Evolutionary conservation across 2,113 vertebrate genomes (phyloP).

Genomic region (Odocoileus hemionus): DNA sequence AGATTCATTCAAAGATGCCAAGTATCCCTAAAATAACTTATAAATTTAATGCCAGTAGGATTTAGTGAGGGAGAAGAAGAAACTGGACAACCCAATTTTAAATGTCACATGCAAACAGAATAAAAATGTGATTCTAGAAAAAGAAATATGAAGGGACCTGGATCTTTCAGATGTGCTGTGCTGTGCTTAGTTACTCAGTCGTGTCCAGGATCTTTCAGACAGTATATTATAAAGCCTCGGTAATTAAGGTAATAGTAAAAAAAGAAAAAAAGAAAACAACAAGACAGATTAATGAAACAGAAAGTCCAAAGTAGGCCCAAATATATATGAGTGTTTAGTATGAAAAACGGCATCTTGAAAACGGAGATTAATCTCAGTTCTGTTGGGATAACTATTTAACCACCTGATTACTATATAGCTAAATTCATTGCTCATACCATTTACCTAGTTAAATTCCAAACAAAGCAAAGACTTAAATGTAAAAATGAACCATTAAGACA

Average conservation of each 20-base stretch:
- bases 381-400: not conserved
- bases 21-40: not conserved
- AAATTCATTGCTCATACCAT: not conserved
- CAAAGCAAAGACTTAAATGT: not conserved
- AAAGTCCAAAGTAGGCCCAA: not conserved
- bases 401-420: not conserved
- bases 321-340: not conserved
- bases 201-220: not conserved
- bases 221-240: not conserved
- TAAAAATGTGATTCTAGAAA: not conserved
- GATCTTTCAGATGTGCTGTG: not conserved
- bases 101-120: not conserved
- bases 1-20: slow-evolving; percentile 10
- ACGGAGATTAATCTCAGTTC: not conserved
- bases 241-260: not conserved
- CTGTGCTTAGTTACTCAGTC: not conserved
- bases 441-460: not conserved
- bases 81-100: not conserved
- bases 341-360: not conserved
- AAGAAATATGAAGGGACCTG: not conserved
- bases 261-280: not conserved
- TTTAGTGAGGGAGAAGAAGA: not conserved
- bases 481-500: not conserved
- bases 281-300: not conserved
- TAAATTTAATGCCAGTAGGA: not conserved